Percentiles rank a stretch among this genome's conserved stretches.
Conservation (phyloP, 2,888 invertebrate genomes). For the Mythimna vitellina region DNA sequence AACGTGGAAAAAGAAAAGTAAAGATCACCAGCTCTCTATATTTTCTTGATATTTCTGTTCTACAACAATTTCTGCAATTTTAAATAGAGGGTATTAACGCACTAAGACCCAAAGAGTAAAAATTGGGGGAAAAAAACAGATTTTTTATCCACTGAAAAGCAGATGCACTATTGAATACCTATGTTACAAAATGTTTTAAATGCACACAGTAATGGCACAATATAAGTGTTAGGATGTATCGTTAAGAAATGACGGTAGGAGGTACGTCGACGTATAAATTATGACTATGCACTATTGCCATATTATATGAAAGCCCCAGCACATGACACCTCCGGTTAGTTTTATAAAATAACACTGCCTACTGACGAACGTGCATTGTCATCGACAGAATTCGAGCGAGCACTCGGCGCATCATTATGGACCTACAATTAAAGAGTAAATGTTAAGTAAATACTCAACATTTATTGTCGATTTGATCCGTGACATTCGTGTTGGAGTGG, state of each 20-base stretch:
- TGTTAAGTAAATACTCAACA: constrained; percentile 88
- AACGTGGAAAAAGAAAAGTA: too few species aligned
- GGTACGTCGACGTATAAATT: constrained; percentile 46
- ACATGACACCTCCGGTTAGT: constrained; percentile 62
- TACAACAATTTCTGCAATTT: neutral
- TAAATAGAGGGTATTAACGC: neutral
- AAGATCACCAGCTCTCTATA: too few species aligned
- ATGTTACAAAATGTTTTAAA: neutral
- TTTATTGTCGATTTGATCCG: constrained; percentile 86
- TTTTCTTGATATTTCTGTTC: too few species aligned
- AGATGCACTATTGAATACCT: neutral
- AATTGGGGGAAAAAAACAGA: neutral
- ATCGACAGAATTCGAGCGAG: constrained; percentile 80
- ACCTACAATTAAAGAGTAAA: constrained; percentile 86
- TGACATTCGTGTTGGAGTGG: constrained; percentile 80
- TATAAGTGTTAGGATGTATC: neutral
- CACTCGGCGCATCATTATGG: constrained; percentile 76
- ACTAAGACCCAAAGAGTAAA: too few species aligned
- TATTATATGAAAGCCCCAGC: constrained; percentile 43
- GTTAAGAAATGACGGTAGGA: neutral
- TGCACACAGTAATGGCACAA: neutral
- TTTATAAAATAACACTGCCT: constrained; percentile 79
- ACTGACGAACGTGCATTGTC: constrained; percentile 82
- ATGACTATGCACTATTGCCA: constrained; percentile 60
- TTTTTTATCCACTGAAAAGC: neutral